These are phyloP conservation scores for Tupaia tana DNA, from an alignment of 2,113 vertebrate genomes.

Conservation along the genomic window DNA sequence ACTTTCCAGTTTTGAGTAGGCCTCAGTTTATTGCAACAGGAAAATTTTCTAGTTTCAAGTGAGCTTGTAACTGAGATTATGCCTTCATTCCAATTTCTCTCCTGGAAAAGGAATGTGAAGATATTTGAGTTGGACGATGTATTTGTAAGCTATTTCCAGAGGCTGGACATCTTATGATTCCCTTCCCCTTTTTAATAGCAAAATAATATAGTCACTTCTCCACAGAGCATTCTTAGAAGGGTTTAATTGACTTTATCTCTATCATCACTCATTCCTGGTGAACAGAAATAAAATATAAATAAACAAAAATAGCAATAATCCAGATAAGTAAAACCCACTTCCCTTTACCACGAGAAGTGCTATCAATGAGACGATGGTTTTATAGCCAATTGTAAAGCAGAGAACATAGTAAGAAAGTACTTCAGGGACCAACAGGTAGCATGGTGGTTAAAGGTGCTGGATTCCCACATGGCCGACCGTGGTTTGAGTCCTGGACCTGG, in stretches of 20 bases:
- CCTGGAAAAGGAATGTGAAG: not conserved
- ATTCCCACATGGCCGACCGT: too few species aligned
- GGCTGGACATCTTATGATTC: not conserved
- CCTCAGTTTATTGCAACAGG: not conserved
- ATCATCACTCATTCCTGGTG: not conserved
- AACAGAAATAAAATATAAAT: constrained; percentile 1
- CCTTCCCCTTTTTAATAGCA: not conserved
- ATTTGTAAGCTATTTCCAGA: constrained; percentile 20
- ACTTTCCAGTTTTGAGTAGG: constrained; percentile 13
- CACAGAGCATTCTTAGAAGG: not conserved
- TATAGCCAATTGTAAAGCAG: not conserved
- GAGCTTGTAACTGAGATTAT: not conserved
- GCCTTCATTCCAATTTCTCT: constrained; percentile 14
- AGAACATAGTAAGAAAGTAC: not conserved
- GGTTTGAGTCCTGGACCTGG: too few species aligned
- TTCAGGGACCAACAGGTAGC: not conserved
- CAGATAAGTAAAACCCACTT: not conserved
- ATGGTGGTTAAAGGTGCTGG: too few species aligned
- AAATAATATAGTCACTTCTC: not conserved
- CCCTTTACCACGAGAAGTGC: not conserved
- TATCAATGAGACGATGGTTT: not conserved
- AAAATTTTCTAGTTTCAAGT: constrained; percentile 16
- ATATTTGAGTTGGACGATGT: not conserved
- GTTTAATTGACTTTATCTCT: not conserved
- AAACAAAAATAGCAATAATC: not conserved